Conservation (phyloP, 2,888 invertebrate species). For the Rhimphoctona megacephalus region DNA sequence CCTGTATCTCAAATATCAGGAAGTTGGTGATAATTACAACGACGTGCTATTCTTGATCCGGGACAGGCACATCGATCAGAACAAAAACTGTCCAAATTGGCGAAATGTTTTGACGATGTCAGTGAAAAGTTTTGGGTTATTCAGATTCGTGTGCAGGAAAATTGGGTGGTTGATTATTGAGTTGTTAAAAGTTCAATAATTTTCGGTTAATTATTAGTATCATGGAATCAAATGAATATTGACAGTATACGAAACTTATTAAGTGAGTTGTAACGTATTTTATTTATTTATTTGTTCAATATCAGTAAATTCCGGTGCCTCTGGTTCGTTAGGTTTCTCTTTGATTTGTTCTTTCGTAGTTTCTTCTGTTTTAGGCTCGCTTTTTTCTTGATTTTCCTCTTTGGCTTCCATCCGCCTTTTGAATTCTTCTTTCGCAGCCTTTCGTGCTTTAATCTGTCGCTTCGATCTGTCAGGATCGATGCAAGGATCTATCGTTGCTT, state of each 20-base stretch:
- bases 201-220: neutral
- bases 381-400: conserved; percentile 12
- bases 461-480: conserved; percentile 73
- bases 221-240: neutral
- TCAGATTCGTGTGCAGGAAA: no score
- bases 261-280: neutral
- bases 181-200: no score
- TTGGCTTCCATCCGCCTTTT: conserved; percentile 21
- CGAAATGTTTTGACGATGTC: neutral
- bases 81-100: neutral
- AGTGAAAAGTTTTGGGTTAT: neutral
- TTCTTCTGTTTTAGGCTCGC: conserved; percentile 13
- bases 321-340: neutral
- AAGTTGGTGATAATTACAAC: neutral
- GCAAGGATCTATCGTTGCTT: conserved; percentile 76
- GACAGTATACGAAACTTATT: neutral
- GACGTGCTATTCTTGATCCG: neutral
- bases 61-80: neutral
- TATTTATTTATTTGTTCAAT: neutral
- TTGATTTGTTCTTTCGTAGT: neutral
- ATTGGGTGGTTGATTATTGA: no score
- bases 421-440: conserved; percentile 60
- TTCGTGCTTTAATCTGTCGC: conserved; percentile 74
- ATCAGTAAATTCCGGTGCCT: neutral
- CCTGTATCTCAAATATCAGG: neutral